Evolutionary conservation across 1,140 invertebrate species (phyloP).

Genomic region (Teleopsis dalmanni): DNA sequence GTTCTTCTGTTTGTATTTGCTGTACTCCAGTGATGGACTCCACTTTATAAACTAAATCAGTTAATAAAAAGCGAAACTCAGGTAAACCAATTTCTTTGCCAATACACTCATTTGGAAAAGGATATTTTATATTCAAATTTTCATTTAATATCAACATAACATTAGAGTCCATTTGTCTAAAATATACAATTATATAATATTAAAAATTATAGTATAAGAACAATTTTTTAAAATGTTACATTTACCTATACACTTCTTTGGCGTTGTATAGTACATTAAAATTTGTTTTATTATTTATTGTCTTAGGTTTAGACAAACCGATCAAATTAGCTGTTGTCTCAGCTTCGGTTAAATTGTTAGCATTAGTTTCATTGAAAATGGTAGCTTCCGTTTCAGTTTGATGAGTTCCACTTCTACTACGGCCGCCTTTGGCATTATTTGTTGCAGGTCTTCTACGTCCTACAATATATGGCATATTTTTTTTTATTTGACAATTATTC

Average conservation of each 20-base stretch:
- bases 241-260: slow-evolving; percentile 21
- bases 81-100: slow-evolving; percentile 26
- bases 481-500: too few species aligned
- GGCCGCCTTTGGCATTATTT: too few species aligned
- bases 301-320: slow-evolving; percentile 1
- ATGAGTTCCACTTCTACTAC: too few species aligned
- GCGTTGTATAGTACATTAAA: slow-evolving; percentile 33
- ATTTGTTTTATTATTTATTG: slow-evolving; percentile 23
- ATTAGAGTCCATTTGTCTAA: slow-evolving; percentile 48
- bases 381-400: too few species aligned
- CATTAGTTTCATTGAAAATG: slow-evolving; percentile 16
- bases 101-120: slow-evolving; percentile 35
- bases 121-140: slow-evolving; percentile 38
- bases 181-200: slow-evolving; percentile 21
- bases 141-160: slow-evolving; percentile 44
- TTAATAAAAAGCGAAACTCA: slow-evolving; percentile 43
- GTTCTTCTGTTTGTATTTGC: slow-evolving; percentile 14
- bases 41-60: slow-evolving; percentile 43
- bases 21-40: slow-evolving; percentile 32
- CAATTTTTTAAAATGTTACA: background rate
- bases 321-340: background rate
- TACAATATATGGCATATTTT: too few species aligned
- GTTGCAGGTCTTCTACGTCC: too few species aligned
- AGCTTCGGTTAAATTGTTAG: slow-evolving; percentile 3
- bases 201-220: background rate